Evolutionary conservation across 1,140 invertebrate genomes (phyloP).

Genomic region (Pristionchus pacificus): DNA sequence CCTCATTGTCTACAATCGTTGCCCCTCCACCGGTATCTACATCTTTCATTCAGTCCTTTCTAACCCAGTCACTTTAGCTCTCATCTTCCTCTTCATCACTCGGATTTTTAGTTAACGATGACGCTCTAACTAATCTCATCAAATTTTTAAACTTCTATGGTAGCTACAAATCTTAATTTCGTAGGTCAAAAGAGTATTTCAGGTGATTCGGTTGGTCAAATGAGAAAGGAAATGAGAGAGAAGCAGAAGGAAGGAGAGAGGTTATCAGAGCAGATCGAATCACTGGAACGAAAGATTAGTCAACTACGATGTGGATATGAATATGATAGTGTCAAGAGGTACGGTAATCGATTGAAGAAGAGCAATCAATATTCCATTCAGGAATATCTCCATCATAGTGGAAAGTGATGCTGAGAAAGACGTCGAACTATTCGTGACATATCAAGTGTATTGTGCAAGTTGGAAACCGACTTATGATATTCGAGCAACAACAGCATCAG

Average conservation of each 20-base stretch:
- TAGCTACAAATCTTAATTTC: slow-evolving; percentile 11
- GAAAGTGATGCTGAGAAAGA: slow-evolving; percentile 37
- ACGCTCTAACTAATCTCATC: slow-evolving; percentile 50
- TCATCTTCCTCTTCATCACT: slow-evolving; percentile 4
- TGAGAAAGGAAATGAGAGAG: slow-evolving; percentile 44
- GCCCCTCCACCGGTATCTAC: slow-evolving; percentile 10
- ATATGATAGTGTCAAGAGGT: slow-evolving; percentile 55
- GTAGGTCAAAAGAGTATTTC: slow-evolving; percentile 9
- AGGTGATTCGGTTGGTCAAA: slow-evolving; percentile 45
- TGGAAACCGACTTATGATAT: slow-evolving; percentile 54
- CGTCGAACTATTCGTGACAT: slow-evolving; percentile 42
- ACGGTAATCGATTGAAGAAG: not conserved
- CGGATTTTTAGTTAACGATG: slow-evolving; percentile 48
- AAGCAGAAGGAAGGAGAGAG: slow-evolving; percentile 35
- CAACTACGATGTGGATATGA: slow-evolving; percentile 47
- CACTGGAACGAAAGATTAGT: slow-evolving; percentile 47
- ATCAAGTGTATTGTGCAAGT: slow-evolving; percentile 49
- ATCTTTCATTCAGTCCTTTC: too few relatives aligned
- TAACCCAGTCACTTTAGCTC: too few relatives aligned
- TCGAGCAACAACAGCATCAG: slow-evolving; percentile 42
- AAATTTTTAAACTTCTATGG: slow-evolving; percentile 54
- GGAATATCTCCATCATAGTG: slow-evolving; percentile 43
- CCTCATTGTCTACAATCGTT: not conserved
- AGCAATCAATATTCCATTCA: slow-evolving; percentile 23
- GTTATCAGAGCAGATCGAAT: slow-evolving; percentile 41